Conservation (phyloP, 2,888 invertebrate species). For the Cheilosia impressa region DNA sequence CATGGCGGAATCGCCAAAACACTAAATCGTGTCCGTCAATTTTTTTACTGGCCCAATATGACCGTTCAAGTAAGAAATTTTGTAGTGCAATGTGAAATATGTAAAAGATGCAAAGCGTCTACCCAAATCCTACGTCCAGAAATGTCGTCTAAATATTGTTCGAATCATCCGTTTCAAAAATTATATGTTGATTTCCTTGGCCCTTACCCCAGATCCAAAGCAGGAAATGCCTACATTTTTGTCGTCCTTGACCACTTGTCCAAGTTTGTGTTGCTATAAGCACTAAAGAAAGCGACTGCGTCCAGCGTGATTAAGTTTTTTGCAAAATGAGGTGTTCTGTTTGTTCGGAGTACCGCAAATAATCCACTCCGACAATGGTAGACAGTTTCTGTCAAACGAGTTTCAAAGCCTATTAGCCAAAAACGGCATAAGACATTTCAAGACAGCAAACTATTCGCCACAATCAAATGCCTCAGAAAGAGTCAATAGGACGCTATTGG, state of each 20-base stretch:
- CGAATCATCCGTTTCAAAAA: not conserved
- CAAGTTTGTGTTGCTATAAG: not conserved
- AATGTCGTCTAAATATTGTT: not conserved
- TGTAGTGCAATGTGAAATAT: not conserved
- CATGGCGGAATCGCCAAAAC: constrained; percentile 53
- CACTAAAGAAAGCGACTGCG: not conserved
- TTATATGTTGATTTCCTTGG: not conserved
- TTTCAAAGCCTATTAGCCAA: no score
- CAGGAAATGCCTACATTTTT: not conserved
- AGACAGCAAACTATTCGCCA: no score
- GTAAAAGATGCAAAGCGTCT: not conserved
- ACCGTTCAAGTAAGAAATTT: not conserved
- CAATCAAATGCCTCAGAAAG: no score
- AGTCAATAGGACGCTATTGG: no score
- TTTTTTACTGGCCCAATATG: constrained; percentile 33
- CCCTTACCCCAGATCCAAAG: not conserved
- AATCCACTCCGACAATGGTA: no score
- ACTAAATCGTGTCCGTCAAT: not conserved
- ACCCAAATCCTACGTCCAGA: not conserved
- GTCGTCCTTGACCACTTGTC: not conserved
- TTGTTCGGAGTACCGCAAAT: not conserved
- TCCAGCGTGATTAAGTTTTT: not conserved
- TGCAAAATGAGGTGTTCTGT: not conserved
- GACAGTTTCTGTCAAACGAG: no score
- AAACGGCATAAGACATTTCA: no score